Conservation (phyloP, 2,888 invertebrate species). For the Crematogaster levior region DNA sequence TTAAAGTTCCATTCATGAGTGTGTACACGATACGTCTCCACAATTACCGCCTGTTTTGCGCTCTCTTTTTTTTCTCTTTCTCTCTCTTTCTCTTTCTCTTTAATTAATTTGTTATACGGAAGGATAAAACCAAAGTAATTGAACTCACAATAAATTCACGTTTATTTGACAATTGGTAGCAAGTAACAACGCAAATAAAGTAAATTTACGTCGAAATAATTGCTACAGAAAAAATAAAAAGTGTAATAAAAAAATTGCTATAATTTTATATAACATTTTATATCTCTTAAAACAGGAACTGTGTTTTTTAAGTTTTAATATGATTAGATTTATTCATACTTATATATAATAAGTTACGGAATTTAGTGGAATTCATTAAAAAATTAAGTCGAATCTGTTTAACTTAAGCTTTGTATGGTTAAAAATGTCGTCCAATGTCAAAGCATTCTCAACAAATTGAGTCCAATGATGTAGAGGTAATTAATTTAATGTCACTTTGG, state of each 20-base stretch:
- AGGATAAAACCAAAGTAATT: background rate
- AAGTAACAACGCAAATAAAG: background rate
- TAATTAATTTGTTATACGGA: background rate
- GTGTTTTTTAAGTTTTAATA: background rate
- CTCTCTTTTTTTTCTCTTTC: background rate
- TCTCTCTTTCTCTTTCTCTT: background rate
- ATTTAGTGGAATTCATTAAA: background rate
- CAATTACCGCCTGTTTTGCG: background rate
- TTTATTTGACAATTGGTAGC: conserved; percentile 9
- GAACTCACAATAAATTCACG: background rate
- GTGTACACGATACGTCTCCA: background rate
- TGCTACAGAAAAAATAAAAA: background rate
- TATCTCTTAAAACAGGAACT: background rate
- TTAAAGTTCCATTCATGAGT: background rate
- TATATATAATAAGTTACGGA: background rate
- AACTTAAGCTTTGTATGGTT: background rate
- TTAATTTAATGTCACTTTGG: conserved; percentile 21
- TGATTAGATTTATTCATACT: background rate
- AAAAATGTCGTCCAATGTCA: conserved; percentile 14
- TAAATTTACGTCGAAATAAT: background rate
- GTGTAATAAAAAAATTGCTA: background rate
- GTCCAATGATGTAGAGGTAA: background rate
- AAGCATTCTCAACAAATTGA: conserved; percentile 22
- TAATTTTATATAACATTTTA: background rate
- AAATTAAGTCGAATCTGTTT: background rate